A percentile compares a stretch with the other conserved stretches of the same genome.
These are phyloP conservation scores for Cervus canadensis DNA, from an alignment of 2,113 vertebrate genomes.

Conservation along the genomic window DNA sequence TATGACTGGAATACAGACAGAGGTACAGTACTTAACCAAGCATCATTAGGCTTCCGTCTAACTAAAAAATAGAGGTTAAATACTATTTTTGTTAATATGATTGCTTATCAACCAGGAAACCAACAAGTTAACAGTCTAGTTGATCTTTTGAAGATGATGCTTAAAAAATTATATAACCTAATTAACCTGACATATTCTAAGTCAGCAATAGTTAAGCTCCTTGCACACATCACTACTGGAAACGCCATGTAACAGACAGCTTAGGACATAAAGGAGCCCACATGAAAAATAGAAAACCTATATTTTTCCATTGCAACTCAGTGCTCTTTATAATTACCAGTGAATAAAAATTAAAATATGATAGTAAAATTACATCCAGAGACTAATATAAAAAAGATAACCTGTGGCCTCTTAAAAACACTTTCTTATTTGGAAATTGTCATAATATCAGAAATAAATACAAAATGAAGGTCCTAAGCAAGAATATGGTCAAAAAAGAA, in stretches of 20 bases:
- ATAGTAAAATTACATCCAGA: not conserved
- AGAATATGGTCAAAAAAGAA: not conserved
- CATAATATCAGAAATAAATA: not conserved
- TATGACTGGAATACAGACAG: not conserved
- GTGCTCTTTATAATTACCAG: not conserved
- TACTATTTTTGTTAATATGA: not conserved
- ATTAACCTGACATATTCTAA: not conserved
- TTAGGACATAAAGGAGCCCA: not conserved
- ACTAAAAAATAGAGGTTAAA: not conserved
- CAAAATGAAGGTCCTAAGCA: not conserved
- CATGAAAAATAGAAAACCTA: not conserved
- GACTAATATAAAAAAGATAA: not conserved
- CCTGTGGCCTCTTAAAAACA: not conserved
- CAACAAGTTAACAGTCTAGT: not conserved
- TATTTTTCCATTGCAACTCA: not conserved
- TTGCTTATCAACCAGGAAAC: conserved; percentile 3
- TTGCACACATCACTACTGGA: not conserved
- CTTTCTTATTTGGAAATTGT: not conserved
- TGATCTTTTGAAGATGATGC: not conserved
- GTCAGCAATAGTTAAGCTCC: not conserved
- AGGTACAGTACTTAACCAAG: not conserved
- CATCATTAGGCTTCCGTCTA: not conserved
- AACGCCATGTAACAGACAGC: not conserved
- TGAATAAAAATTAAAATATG: not conserved
- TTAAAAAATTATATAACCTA: conserved; percentile 12